A percentile compares a stretch with the other conserved stretches of the same genome.
Evolutionary conservation across 2,113 vertebrate genomes (phyloP).

Genomic region (Hassar affinis): DNA sequence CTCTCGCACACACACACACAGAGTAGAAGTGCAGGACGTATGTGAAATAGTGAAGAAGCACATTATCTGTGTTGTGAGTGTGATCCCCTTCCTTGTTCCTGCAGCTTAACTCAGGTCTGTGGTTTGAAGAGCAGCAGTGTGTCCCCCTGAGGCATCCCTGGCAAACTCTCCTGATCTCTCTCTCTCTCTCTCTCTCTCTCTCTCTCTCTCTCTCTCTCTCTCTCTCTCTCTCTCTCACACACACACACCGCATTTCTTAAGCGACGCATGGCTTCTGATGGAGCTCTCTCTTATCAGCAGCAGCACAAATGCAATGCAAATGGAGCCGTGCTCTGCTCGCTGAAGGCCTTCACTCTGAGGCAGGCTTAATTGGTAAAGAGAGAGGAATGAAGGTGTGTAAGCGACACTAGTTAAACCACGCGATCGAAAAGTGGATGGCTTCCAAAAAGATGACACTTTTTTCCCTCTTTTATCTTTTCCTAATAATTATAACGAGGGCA

Average conservation of each 20-base stretch:
- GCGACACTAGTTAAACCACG: conserved; percentile 65
- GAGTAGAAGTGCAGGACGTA: conserved; percentile 7
- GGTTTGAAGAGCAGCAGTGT: conserved; percentile 78
- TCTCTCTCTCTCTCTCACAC: conserved; percentile 36
- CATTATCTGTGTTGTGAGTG: conserved; percentile 75
- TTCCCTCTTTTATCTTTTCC: neutral
- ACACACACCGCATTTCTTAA: conserved; percentile 67
- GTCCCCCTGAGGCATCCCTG: conserved; percentile 70
- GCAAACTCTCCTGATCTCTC: conserved; percentile 57
- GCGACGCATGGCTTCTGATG: conserved; percentile 75
- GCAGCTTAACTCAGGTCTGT: conserved; percentile 76
- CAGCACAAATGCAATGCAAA: conserved; percentile 78
- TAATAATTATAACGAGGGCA: conserved; percentile 12
- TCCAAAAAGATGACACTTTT: conserved; percentile 55
- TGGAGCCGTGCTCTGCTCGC: conserved; percentile 74
- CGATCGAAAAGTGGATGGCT: conserved; percentile 62
- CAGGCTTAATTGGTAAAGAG: conserved; percentile 80
- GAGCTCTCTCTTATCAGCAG: conserved; percentile 72
- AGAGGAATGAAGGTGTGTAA: conserved; percentile 77
- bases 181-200: conserved; percentile 57
- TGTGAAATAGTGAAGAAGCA: conserved; percentile 76
- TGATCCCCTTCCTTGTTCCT: conserved; percentile 73
- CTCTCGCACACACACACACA: neutral
- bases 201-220: conserved; percentile 54
- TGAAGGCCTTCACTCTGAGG: conserved; percentile 75